These are phyloP conservation scores for Stictocephala bisonia DNA, from an alignment of 2,888 invertebrate genomes.

Conservation along the genomic window DNA sequence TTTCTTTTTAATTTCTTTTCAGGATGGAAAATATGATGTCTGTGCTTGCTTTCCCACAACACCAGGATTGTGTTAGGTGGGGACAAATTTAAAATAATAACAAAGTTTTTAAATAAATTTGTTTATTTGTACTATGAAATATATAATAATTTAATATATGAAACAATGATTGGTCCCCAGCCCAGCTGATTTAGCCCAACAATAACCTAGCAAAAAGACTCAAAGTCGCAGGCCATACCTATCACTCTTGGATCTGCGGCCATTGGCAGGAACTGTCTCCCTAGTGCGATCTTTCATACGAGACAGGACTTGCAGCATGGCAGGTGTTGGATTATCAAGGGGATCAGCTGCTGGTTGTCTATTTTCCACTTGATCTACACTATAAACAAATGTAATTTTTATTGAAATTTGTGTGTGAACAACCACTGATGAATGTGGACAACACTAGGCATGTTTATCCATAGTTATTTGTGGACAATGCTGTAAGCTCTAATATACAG, in stretches of 20 bases:
- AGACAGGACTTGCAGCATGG: conserved; percentile 53
- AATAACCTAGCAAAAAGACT: neutral
- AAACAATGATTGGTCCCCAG: neutral
- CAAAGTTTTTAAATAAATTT: conserved; percentile 11
- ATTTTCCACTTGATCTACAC: no score
- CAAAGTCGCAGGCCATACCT: conserved; percentile 46
- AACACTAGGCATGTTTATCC: no score
- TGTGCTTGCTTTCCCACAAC: conserved; percentile 20
- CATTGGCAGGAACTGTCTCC: conserved; percentile 11
- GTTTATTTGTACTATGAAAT: conserved; percentile 27
- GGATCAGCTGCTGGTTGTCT: no score
- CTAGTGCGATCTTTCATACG: conserved; percentile 44
- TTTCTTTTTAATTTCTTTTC: no score
- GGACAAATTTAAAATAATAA: conserved; percentile 12
- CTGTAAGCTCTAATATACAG: no score
- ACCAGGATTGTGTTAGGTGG: neutral
- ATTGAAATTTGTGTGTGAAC: no score
- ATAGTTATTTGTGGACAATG: no score
- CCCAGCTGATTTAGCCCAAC: neutral
- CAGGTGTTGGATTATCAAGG: conserved; percentile 55
- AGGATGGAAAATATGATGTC: conserved; percentile 37
- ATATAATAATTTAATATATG: neutral
- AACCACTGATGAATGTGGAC: no score
- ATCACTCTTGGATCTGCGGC: conserved; percentile 46
- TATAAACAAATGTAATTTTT: no score